These are phyloP conservation scores for Sarcophaga peregrina DNA, from an alignment of 1,140 invertebrate genomes.

Conservation along the genomic window DNA sequence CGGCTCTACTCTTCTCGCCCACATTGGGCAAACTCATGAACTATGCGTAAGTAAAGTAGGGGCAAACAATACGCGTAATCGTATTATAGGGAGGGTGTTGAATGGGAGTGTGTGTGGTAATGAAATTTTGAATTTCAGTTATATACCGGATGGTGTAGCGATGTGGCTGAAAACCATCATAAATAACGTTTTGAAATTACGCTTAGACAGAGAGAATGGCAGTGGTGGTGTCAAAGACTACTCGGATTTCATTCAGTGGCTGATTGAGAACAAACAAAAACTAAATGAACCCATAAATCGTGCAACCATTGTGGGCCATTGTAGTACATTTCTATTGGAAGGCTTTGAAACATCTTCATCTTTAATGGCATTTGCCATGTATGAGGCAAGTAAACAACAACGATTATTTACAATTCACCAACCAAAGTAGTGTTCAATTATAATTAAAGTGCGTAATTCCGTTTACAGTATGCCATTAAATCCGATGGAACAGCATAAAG, in stretches of 20 bases:
- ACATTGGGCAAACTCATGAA: conserved; percentile 45
- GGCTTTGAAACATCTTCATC: conserved; percentile 59
- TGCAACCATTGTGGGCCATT: conserved; percentile 51
- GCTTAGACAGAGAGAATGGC: not conserved
- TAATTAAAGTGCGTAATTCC: not conserved
- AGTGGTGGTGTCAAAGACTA: not conserved
- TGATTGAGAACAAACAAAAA: conserved; percentile 45
- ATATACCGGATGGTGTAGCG: conserved; percentile 48
- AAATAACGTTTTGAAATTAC: conserved; percentile 24
- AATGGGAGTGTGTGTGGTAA: not conserved
- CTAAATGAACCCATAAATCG: conserved; percentile 33
- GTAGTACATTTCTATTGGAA: conserved; percentile 54
- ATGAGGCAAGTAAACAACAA: conserved; percentile 49
- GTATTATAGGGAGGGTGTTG: not conserved
- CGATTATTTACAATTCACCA: no score
- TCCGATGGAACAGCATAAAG: conserved; percentile 68
- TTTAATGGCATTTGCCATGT: conserved; percentile 52
- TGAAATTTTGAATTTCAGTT: conserved; percentile 45
- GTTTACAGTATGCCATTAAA: conserved; percentile 68
- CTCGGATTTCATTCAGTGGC: conserved; percentile 47
- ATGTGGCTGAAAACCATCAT: conserved; percentile 48
- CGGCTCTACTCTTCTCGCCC: conserved; percentile 52
- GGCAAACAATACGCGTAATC: not conserved
- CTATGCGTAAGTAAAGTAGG: conserved; percentile 48
- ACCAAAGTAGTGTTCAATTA: not conserved